Evolutionary conservation across 2,888 invertebrate species (phyloP), one percentile per base, ranked within the genome.

Genomic region (Rhingia campestris): DNA sequence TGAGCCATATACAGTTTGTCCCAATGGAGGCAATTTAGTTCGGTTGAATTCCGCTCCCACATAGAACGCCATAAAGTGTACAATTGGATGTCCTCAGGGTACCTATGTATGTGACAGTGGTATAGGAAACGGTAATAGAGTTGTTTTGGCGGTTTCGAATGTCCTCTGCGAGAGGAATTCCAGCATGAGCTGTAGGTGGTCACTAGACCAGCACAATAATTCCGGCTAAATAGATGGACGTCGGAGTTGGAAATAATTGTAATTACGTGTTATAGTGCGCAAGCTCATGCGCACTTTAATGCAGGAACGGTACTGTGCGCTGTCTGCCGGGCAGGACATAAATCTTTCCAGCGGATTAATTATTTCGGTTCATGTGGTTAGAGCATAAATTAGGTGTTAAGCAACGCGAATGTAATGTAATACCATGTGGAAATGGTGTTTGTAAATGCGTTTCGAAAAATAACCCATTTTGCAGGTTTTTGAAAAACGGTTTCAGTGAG

Each of bases 261-360:
- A 64, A 82, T 69, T 69, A 74, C 79, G 73, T 81, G 80, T 49
- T 61, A 32, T 14, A 35, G 45, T 39, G 63, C 39, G 22, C 22
- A 22, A 22, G 22, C 22, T 22, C 22, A 22, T 2, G 63, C 39
- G 45, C 63, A 75, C 43, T 64, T 54, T 49, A 12, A 56, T 43
- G 39, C 7, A 59, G 70, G 58, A 70, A 67, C 67, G 61, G 45
- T 64, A 70, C 58, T 58, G 70, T 70, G 43, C 53, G 22, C 49
- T 43, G 33, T 54, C 7, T 61, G 66, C 43, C 37, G 43, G 75
- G 63, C 30, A 47, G 54, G 49, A 43, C 54, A 81, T 81, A 81
- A 81, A 77, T 81, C 82, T 79, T 51, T 56, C 51, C 12, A 77
- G 79, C 33, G 79, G 82, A 79, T 82, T 82, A 73, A 79, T 82